These are phyloP conservation scores for Ceyx cyanopectus DNA, from an alignment of 2,113 vertebrate genomes.

Conservation along the genomic window DNA sequence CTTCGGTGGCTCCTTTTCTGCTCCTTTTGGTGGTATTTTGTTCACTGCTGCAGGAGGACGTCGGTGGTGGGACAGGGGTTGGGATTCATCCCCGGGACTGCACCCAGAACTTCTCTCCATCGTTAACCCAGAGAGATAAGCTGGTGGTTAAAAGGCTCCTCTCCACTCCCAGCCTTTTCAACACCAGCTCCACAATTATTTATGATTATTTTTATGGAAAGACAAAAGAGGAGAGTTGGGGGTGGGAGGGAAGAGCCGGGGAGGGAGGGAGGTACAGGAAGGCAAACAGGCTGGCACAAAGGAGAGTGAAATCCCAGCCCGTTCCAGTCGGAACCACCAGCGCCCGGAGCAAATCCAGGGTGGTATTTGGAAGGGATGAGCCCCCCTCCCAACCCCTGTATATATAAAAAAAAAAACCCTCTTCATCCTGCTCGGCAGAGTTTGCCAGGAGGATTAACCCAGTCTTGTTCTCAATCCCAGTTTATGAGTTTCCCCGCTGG, in stretches of 20 bases:
- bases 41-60: not conserved
- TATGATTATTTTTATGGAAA: not conserved
- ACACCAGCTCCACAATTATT: not conserved
- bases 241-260: no score
- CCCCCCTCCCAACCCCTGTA: not conserved
- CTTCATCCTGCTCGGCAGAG: slow-evolving; percentile 49
- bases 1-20: not conserved
- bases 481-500: slow-evolving; percentile 94
- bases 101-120: no score
- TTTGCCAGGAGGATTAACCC: slow-evolving; percentile 88
- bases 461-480: slow-evolving; percentile 88
- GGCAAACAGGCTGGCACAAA: not conserved
- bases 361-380: slow-evolving; percentile 52
- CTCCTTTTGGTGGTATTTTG: no score
- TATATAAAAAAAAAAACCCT: not conserved
- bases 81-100: no score
- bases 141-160: not conserved
- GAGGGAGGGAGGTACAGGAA: not conserved
- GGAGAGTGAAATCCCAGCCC: not conserved
- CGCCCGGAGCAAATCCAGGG: slow-evolving; percentile 21
- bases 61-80: not conserved
- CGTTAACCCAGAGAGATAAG: no score
- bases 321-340: not conserved
- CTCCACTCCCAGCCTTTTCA: not conserved
- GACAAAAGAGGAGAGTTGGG: not conserved